Evolutionary conservation across 2,113 vertebrate genomes (phyloP), one percentile per base, ranked within the genome.

Genomic region (Crotalus tigris): DNA sequence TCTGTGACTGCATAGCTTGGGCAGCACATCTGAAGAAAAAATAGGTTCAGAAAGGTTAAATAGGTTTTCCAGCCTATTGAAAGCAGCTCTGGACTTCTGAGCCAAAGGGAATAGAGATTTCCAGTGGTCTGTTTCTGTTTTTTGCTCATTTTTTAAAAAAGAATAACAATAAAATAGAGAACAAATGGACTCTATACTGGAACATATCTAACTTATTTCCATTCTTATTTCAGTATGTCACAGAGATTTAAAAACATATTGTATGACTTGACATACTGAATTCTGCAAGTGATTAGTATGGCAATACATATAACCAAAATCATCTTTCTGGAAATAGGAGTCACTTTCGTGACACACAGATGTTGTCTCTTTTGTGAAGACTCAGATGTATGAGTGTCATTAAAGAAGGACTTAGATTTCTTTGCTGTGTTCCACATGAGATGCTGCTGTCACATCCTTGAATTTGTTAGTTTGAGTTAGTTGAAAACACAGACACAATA

Each of bases 281-380:
- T 91, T 91, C 33, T 85, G 53, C 69, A 39, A 90, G n/a, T 75
- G 91, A 39, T 53, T n/a, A 89, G 58, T 91, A 95, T 24, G 81
- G 85, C 49, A 23, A n/a, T 49, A 90, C 44, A 92, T 75, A 75
- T 75, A 89, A 94, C 90, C 53, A 93, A 90, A 55, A 75, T 64
- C 69, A 91, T 44, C 23, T 44, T 23, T 90, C 11, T 87, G 69
- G 8, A 9, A 92, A 94, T 93, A 86, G n/a, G 89, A 91, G 54
- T 39, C 1, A 5, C 4, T n/a, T 88, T 86, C 75, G 23, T 87
- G 46, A 23, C 46, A 23, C 46, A 64, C 5, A 49, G 4, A 44
- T 69, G 29, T 92, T 53, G 58, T 91, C 3, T 46, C 39, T 87
- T n/a, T 39, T 86, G 54, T 49, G 19, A 87, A 88, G n/a, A n/a